Conservation (phyloP, 2,888 invertebrate species). For the Aporophyla lueneburgensis region DNA sequence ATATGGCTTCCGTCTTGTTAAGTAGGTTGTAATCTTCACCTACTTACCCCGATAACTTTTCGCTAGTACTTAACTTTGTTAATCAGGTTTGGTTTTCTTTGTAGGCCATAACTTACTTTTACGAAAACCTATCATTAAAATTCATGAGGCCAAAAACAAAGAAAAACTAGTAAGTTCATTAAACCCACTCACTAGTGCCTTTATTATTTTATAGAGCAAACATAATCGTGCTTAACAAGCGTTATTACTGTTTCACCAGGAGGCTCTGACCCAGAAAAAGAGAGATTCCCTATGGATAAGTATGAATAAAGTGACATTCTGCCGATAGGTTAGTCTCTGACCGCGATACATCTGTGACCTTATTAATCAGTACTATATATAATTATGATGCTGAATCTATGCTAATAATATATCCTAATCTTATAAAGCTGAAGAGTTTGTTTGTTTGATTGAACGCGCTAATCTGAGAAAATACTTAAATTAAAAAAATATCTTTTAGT, state of each 20-base stretch:
- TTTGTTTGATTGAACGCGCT: no score
- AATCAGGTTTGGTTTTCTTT: neutral
- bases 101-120: neutral
- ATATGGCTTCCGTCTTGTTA: slow-evolving; percentile 35
- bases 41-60: neutral
- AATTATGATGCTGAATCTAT: no score
- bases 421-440: no score
- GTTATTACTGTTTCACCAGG: neutral
- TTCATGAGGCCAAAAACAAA: neutral
- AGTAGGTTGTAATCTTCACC: slow-evolving; percentile 12
- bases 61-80: neutral
- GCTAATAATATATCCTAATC: no score
- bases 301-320: slow-evolving; percentile 10
- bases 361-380: neutral
- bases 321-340: slow-evolving; percentile 3
- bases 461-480: no score
- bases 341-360: neutral
- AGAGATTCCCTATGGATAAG: neutral
- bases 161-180: neutral
- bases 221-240: neutral
- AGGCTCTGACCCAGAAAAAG: slow-evolving; percentile 16
- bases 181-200: neutral
- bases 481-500: no score
- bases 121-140: neutral
- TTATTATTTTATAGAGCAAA: slow-evolving; percentile 9